These are phyloP conservation scores for Zaprionus africanus DNA, from an alignment of 1,140 invertebrate species.

Conservation along the genomic window DNA sequence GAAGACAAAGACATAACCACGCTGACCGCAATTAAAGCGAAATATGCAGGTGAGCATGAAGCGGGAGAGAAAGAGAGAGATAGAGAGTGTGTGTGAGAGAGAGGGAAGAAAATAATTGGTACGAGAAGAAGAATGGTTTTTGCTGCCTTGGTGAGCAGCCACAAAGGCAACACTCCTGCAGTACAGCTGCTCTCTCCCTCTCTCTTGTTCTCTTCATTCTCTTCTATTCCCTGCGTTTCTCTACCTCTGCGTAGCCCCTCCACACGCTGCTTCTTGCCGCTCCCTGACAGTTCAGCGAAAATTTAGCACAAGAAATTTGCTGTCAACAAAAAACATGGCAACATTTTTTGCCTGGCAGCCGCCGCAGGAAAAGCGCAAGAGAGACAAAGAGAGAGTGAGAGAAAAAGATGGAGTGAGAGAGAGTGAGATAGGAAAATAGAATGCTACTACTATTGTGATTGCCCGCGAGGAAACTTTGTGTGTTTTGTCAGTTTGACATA, in stretches of 20 bases:
- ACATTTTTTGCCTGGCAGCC: constrained; percentile 41
- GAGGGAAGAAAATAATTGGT: not conserved
- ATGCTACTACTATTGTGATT: constrained; percentile 26
- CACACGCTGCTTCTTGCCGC: not conserved
- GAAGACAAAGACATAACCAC: constrained; percentile 68
- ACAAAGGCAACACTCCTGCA: constrained; percentile 42
- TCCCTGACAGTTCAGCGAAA: constrained; percentile 70
- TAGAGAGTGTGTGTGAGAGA: not conserved
- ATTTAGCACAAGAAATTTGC: constrained; percentile 69
- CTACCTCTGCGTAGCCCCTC: not conserved
- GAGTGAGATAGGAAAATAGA: constrained; percentile 3
- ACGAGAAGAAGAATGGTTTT: constrained; percentile 34
- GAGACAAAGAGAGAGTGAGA: not conserved
- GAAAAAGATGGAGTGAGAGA: not conserved
- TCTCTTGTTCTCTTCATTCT: not conserved
- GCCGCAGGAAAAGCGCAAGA: constrained; percentile 39
- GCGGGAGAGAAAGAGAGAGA: constrained; percentile 7
- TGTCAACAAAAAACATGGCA: constrained; percentile 50
- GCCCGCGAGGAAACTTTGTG: constrained; percentile 19
- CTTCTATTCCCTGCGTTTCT: not conserved
- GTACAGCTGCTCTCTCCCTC: not conserved
- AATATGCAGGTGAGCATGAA: constrained; percentile 48
- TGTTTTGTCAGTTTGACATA: constrained; percentile 37
- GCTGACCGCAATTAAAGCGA: constrained; percentile 76
- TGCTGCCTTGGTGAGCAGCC: constrained; percentile 45